A percentile compares a stretch with the other conserved stretches of the same genome.
phyloP scores from a whole-genome alignment of 2,888 invertebrate species.

The Gari tellinella region DNA sequence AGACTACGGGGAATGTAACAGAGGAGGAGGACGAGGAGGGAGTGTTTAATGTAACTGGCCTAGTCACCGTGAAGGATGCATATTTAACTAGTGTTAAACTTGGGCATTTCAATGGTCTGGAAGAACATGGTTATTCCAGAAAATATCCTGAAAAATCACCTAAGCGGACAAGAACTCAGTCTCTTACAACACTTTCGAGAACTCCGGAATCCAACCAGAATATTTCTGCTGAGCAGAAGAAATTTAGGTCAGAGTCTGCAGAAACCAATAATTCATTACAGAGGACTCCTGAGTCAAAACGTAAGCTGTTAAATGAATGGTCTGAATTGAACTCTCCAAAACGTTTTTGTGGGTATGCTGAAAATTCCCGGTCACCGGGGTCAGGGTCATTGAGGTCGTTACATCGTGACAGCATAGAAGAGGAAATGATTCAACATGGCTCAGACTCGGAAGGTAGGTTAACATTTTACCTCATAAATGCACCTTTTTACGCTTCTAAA shows the following conservation, averaged over 20 bases:
- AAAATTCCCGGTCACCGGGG: conserved; percentile 6
- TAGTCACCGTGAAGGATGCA: conserved; percentile 55
- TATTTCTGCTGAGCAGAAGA: background rate
- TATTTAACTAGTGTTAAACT: conserved; percentile 55
- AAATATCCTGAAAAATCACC: conserved; percentile 20
- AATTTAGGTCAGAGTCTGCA: conserved; percentile 9
- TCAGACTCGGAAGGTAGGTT: conserved; percentile 48
- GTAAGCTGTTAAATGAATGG: conserved; percentile 4
- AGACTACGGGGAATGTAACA: background rate
- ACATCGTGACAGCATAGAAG: conserved; percentile 20
- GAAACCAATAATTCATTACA: conserved; percentile 9
- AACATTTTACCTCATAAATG: too few species aligned
- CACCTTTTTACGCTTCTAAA: too few species aligned
- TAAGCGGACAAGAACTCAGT: conserved; percentile 15
- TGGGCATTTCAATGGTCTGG: conserved; percentile 58
- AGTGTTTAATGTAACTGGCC: conserved; percentile 54
- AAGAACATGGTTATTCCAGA: conserved; percentile 46
- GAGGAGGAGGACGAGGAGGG: conserved; percentile 40
- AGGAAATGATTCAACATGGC: conserved; percentile 42
- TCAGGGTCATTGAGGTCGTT: conserved; percentile 6
- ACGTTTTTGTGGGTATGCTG: background rate
- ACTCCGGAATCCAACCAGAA: conserved; percentile 16
- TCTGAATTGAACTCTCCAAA: conserved; percentile 16
- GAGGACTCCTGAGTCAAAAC: conserved; percentile 1
- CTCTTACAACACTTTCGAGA: conserved; percentile 1